Conservation (phyloP, 2,797 vertebrate species). For the Epinephelus awoara region DNA sequence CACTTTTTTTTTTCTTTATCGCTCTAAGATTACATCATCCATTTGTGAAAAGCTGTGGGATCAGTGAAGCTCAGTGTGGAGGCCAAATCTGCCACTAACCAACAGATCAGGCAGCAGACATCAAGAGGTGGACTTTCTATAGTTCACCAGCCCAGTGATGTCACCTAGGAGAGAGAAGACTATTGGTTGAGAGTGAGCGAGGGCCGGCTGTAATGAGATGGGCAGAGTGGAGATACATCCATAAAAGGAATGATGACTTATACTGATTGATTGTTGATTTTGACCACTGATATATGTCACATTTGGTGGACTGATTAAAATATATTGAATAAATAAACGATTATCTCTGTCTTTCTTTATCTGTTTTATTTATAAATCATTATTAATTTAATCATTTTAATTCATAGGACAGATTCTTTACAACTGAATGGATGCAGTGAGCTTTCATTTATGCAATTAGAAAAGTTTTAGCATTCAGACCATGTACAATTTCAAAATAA, state of each 20-base stretch:
- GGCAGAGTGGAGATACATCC: conserved; percentile 39
- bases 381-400: no score
- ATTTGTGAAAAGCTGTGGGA: conserved; percentile 48
- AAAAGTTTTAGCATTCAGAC: no score
- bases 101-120: conserved; percentile 55
- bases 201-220: conserved; percentile 49
- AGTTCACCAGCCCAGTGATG: conserved; percentile 57
- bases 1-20: conserved; percentile 12
- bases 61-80: conserved; percentile 52
- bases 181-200: conserved; percentile 50
- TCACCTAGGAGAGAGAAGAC: conserved; percentile 24
- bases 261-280: conserved; percentile 15
- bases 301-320: conserved; percentile 12
- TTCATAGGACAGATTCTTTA: no score
- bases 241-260: conserved; percentile 48
- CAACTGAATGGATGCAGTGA: no score
- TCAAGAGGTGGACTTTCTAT: conserved; percentile 48
- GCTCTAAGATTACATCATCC: conserved; percentile 42
- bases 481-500: no score
- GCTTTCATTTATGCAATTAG: no score
- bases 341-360: neutral
- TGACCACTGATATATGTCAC: neutral
- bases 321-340: neutral
- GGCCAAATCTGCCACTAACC: conserved; percentile 49
- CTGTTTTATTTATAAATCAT: neutral